Evolutionary conservation across 2,797 vertebrate genomes (phyloP).

Genomic region (Sebastes ruberrimus): DNA sequence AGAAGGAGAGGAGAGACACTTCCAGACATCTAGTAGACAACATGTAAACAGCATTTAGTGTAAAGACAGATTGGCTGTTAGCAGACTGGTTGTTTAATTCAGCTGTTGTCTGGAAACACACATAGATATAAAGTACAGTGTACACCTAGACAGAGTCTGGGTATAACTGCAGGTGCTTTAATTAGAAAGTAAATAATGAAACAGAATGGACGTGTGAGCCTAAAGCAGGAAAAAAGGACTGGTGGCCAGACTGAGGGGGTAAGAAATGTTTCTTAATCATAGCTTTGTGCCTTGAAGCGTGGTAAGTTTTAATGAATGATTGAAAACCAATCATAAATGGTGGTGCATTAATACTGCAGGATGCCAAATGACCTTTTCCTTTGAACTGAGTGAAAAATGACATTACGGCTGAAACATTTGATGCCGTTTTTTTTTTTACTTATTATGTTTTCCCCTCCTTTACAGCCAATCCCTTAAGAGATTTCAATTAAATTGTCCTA

Average conservation of each 20-base stretch:
- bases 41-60: slow-evolving; percentile 23
- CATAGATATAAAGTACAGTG: slow-evolving; percentile 32
- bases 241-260: slow-evolving; percentile 60
- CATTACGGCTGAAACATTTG: slow-evolving; percentile 59
- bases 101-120: slow-evolving; percentile 21
- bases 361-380: slow-evolving; percentile 78
- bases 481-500: slow-evolving; percentile 74
- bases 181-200: slow-evolving; percentile 79
- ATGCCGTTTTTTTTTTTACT: slow-evolving; percentile 16
- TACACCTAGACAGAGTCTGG: slow-evolving; percentile 10
- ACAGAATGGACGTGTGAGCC: slow-evolving; percentile 51
- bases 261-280: slow-evolving; percentile 79
- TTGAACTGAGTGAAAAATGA: slow-evolving; percentile 73
- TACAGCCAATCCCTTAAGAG: slow-evolving; percentile 50
- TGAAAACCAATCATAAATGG: slow-evolving; percentile 85
- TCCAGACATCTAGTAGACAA: slow-evolving; percentile 2
- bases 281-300: slow-evolving; percentile 81
- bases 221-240: slow-evolving; percentile 43
- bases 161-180: slow-evolving; percentile 70
- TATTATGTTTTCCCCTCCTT: slow-evolving; percentile 23
- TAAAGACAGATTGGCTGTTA: slow-evolving; percentile 5
- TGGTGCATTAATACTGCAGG: slow-evolving; percentile 75
- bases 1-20: background rate
- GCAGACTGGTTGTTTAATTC: slow-evolving; percentile 20
- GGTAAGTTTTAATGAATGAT: slow-evolving; percentile 84